Conservation (phyloP, 1,140 invertebrate species). For the Nebria ingens region DNA sequence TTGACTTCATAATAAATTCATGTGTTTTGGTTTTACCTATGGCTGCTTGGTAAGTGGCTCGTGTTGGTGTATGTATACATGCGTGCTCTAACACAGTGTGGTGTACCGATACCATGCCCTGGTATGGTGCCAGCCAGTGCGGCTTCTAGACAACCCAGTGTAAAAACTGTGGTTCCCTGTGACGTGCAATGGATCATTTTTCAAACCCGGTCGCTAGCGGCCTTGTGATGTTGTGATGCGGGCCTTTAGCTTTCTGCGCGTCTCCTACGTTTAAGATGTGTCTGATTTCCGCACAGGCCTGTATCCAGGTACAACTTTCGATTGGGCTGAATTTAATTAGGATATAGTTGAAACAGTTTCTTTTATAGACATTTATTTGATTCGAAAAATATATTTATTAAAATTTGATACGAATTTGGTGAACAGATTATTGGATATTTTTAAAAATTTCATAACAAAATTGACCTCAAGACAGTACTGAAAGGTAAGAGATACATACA, state of each 20-base stretch:
- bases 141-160: slow-evolving; percentile 20
- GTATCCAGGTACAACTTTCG: not conserved
- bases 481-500: not conserved
- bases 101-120: too few relatives aligned
- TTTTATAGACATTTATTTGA: too few relatives aligned
- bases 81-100: not conserved
- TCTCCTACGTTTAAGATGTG: not conserved
- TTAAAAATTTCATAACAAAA: too few relatives aligned
- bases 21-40: too few relatives aligned
- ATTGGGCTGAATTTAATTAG: too few relatives aligned
- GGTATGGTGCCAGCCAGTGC: too few relatives aligned
- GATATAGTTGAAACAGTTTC: too few relatives aligned
- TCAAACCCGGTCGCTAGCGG: slow-evolving; percentile 29
- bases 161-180: slow-evolving; percentile 26
- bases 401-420: too few relatives aligned
- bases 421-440: too few relatives aligned
- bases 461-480: not conserved
- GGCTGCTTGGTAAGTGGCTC: not conserved
- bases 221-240: slow-evolving; percentile 28
- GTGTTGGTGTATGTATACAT: not conserved
- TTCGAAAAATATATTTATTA: too few relatives aligned
- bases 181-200: slow-evolving; percentile 31
- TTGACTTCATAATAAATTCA: too few relatives aligned
- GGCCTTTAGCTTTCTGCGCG: slow-evolving; percentile 16
- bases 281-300: not conserved